These are phyloP conservation scores for Papilio machaon DNA, from an alignment of 1,140 invertebrate genomes.

Conservation along the genomic window DNA sequence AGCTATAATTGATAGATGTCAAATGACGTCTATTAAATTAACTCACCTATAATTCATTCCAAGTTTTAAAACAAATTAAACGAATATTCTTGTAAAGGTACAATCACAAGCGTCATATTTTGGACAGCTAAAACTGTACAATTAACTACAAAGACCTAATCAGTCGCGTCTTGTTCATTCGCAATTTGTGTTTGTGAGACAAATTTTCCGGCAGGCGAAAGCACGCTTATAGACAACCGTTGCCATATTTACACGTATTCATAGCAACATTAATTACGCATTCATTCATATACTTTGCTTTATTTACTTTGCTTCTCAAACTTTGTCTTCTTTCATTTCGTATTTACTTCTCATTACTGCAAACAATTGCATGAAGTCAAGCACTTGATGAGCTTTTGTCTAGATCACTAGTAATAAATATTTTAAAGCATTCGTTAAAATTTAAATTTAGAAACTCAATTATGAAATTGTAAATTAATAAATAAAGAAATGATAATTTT, in stretches of 20 bases:
- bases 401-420: not conserved
- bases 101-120: slow-evolving; percentile 2
- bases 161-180: slow-evolving; percentile 17
- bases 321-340: slow-evolving; percentile 13
- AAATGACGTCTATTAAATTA: too few relatives aligned
- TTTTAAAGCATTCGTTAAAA: not conserved
- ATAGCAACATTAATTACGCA: slow-evolving; percentile 25
- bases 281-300: slow-evolving; percentile 25
- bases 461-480: not conserved
- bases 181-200: slow-evolving; percentile 29
- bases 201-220: not conserved
- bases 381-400: not conserved
- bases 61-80: not conserved
- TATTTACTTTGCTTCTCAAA: slow-evolving; percentile 31
- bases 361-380: not conserved
- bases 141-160: slow-evolving; percentile 33
- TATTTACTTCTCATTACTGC: slow-evolving; percentile 31
- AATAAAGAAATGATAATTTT: too few relatives aligned
- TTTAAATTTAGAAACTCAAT: not conserved
- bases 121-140: slow-evolving; percentile 8
- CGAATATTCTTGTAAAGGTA: not conserved
- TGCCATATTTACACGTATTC: not conserved
- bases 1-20: too few relatives aligned
- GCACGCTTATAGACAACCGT: not conserved
- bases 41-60: not conserved